These are phyloP conservation scores for Gavia stellata DNA, from an alignment of 2,113 vertebrate genomes.

Conservation along the genomic window DNA sequence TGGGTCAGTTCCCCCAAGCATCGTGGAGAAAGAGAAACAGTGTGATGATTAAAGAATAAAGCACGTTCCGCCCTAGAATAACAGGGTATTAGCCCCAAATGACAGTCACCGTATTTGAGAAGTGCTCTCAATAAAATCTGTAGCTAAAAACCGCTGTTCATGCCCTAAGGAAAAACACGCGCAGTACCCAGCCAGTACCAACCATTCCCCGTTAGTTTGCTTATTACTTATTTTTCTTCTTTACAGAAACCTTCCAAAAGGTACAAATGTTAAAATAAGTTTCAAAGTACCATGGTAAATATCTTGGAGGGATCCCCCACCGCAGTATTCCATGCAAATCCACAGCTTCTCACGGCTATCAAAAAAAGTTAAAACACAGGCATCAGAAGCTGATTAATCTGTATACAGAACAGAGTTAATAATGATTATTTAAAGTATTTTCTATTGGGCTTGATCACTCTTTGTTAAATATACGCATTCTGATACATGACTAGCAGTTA, in stretches of 20 bases:
- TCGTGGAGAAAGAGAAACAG: background rate
- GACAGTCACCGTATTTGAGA: background rate
- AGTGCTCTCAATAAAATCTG: background rate
- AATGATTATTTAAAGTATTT: background rate
- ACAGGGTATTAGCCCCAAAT: background rate
- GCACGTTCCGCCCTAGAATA: background rate
- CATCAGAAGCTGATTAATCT: background rate
- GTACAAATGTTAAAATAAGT: background rate
- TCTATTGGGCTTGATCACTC: background rate
- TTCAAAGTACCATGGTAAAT: constrained; percentile 87
- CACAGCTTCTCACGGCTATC: constrained; percentile 91
- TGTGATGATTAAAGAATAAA: background rate
- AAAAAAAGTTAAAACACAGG: constrained; percentile 6
- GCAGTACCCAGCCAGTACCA: background rate
- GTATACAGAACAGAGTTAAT: background rate
- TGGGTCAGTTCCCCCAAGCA: background rate
- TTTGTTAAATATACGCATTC: background rate
- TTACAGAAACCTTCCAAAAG: background rate
- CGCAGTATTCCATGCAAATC: constrained; percentile 98
- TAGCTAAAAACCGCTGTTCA: accelerated
- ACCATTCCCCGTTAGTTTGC: accelerated
- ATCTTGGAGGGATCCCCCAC: constrained; percentile 93
- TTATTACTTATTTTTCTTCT: background rate
- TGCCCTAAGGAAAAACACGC: accelerated
- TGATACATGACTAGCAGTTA: background rate